Evolutionary conservation across 2,888 invertebrate species (phyloP).

Genomic region (Hemaris fuciformis): DNA sequence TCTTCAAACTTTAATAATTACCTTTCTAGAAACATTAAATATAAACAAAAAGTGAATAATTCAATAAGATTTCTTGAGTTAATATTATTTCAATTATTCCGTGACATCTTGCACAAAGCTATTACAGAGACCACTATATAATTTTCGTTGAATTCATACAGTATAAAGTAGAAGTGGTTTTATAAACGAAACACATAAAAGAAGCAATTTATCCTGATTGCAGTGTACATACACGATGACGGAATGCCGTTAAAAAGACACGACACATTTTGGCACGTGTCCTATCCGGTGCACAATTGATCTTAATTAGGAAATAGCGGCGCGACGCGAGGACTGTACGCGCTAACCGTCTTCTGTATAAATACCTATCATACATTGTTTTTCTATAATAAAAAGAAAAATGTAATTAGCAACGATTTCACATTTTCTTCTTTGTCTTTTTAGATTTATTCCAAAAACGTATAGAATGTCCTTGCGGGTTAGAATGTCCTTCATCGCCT

Average conservation of each 20-base stretch:
- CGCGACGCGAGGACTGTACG: conserved; percentile 49
- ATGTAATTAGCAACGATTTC: conserved; percentile 22
- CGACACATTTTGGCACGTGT: conserved; percentile 78
- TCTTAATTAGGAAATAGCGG: conserved; percentile 79
- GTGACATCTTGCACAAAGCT: too few relatives aligned
- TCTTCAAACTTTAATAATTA: too few relatives aligned
- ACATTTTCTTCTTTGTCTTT: conserved; percentile 34
- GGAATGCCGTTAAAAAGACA: conserved; percentile 59
- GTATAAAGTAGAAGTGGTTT: background rate
- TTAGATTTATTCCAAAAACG: conserved; percentile 54
- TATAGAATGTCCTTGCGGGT: conserved; percentile 42
- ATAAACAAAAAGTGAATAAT: background rate
- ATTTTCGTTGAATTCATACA: background rate
- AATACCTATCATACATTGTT: background rate
- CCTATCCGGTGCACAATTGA: conserved; percentile 77
- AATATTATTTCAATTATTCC: too few relatives aligned
- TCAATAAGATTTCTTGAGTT: too few relatives aligned
- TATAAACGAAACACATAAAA: conserved; percentile 8
- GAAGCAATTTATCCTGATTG: conserved; percentile 35
- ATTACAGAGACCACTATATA: too few relatives aligned
- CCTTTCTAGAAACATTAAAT: too few relatives aligned
- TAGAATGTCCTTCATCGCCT: conserved; percentile 30
- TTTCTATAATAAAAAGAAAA: conserved; percentile 17
- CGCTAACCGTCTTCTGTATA: conserved; percentile 34
- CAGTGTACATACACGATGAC: conserved; percentile 50